Evolutionary conservation across 2,797 vertebrate species (phyloP), one percentile per base, ranked within the genome.

Genomic region (Cyclopterus lumpus): DNA sequence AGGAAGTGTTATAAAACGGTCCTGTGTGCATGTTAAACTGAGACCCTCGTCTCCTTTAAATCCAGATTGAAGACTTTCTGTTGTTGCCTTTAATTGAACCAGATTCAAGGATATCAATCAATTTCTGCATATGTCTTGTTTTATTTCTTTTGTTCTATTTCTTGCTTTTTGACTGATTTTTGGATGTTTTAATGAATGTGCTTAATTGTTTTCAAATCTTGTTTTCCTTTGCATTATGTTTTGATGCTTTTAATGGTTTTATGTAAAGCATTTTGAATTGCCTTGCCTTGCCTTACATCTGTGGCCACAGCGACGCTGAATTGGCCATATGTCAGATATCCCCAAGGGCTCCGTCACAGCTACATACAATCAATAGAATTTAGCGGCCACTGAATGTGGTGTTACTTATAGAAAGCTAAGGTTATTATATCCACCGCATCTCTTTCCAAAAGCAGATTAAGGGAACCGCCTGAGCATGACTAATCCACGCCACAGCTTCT

Each of bases 331-430:
- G 90, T 76, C 78, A 8, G 1, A 22, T 2, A 66, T 83, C 82
- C 87, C 89, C 18, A 6, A 66, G 75, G 86, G 63, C 71, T 59
- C 24, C 0, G 62, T 81, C 76, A 75, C 80, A 69, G 79, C 65
- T 20, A 81, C 72, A 81, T 62, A 48, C 54, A 78, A 90, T 92
- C 91, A 90, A 93, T 90, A 85, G 58, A 63, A 34, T 81, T 88
- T 75, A 79, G 54, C 4, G 0, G 38, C 42, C 32, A 42, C 26
- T 80, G 67, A 70, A 86, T 80, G 70, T 49, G 77, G 63, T 28
- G 80, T 36, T 53, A 30, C 79, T 67, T 77, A 65, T 16, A 61
- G 54, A 77, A 80, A 80, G 59, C 81, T 28, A 58, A 71, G 71
- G 76, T 77, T 55, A 46, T 77, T 54, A 30, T 53, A 79, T 58